Percentiles rank a stretch among this genome's conserved stretches.
These are phyloP conservation scores for Sphaeramia orbicularis DNA, from an alignment of 2,797 vertebrate genomes.

Conservation along the genomic window DNA sequence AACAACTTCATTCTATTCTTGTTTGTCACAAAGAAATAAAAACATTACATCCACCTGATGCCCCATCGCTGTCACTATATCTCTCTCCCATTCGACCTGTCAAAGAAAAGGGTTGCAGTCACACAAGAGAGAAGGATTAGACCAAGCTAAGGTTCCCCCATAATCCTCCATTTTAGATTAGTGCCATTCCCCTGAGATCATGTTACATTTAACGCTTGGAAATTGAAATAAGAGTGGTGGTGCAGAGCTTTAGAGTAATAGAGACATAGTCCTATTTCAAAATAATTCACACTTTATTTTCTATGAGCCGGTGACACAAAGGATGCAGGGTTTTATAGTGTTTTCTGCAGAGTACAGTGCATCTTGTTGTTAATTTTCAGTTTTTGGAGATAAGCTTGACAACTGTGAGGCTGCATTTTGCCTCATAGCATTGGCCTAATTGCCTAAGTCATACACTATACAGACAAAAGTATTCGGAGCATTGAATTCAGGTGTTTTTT, in stretches of 20 bases:
- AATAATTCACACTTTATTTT: neutral
- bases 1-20: constrained; percentile 6
- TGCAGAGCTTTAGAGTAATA: neutral
- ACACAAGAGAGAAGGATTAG: constrained; percentile 56
- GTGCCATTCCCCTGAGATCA: constrained; percentile 44
- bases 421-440: too few relatives aligned
- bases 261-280: neutral
- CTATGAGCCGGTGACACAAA: too few relatives aligned
- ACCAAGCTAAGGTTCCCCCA: constrained; percentile 42
- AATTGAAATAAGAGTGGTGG: constrained; percentile 11
- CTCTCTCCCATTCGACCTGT: neutral
- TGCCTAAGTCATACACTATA: too few relatives aligned
- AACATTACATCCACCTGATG: constrained; percentile 28
- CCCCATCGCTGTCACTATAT: constrained; percentile 18
- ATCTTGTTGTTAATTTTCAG: too few relatives aligned
- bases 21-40: constrained; percentile 14
- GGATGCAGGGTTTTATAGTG: too few relatives aligned
- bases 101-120: constrained; percentile 43
- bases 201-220: constrained; percentile 53
- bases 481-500: too few relatives aligned
- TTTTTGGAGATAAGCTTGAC: too few relatives aligned
- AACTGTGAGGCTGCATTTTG: too few relatives aligned
- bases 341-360: too few relatives aligned
- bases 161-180: constrained; percentile 72
- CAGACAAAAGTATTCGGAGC: too few relatives aligned